Evolutionary conservation across 2,113 vertebrate species (phyloP), one percentile per base, ranked within the genome.

Genomic region (Microcebus griseorufus): DNA sequence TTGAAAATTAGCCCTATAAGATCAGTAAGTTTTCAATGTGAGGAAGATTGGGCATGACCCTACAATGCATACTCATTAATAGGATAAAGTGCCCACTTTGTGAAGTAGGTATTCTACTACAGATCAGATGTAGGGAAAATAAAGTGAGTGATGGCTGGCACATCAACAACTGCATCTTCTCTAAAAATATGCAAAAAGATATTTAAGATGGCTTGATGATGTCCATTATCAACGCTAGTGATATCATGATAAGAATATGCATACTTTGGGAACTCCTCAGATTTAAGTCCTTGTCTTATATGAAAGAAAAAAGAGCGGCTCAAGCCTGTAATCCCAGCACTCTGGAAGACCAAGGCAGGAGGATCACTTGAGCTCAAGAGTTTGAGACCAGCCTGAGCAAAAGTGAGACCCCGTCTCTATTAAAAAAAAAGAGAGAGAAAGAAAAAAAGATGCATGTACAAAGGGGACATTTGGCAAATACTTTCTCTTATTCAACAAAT

Each of bases 181-280:
- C 88, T 88, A 83, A 90, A 60, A 73, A 70, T 82, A 95, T 67
- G 98, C 76, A 97, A 93, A 92, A 78, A 65, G 53, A 58, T 92
- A 97, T 97, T 98, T 97, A 90, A 90, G 72, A 85, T 73, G 95
- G 80, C 90, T 96, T 17, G 3, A 48, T 84, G 87, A 88, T 95
- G 90, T 90, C 88, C 95, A 90, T 65, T 91, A 84, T 97, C 97
- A 97, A 96, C 55, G 70, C 65, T 93, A 98, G 97, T 97, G 64
- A 78, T 93, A 65, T 88, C 48, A 73, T 79, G 27, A 82, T 96
- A 96, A 94, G 87, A 94, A 75, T 73, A 37, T 65, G 9, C 1
- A 42, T 55, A 64, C 96, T 94, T 51, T 92, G 81, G 85, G 34
- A 86, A 64, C n/a, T 95, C 58, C 76, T 92, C 80, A 97, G 90